These are phyloP conservation scores for Nematostella vectensis DNA, from an alignment of 92 coral and sea anemone species.

Conservation along the genomic window DNA sequence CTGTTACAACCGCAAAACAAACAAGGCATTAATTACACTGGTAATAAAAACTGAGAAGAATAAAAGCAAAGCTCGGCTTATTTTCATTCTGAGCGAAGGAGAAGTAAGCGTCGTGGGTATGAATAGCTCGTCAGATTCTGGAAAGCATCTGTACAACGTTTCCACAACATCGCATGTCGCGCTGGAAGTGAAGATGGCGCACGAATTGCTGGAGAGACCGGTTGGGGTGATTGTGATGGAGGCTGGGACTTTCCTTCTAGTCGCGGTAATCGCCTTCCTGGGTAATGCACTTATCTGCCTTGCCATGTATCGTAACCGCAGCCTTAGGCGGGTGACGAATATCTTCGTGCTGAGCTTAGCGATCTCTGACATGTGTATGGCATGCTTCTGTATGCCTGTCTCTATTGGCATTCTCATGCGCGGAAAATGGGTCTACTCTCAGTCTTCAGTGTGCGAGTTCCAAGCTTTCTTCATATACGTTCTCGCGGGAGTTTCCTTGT, in stretches of 20 bases:
- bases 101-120: neutral
- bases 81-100: no score
- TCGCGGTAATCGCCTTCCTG: constrained; percentile 5
- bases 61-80: no score
- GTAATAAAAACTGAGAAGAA: no score
- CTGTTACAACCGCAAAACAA: no score
- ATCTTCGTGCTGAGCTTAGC: constrained; percentile 26
- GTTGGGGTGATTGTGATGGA: constrained; percentile 4
- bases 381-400: constrained; percentile 32
- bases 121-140: no score
- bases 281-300: constrained; percentile 28
- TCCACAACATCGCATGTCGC: neutral
- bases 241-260: constrained; percentile 9
- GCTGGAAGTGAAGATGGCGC: constrained; percentile 10
- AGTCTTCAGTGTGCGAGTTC: constrained; percentile 14
- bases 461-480: constrained; percentile 32
- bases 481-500: constrained; percentile 21
- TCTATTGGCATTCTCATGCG: constrained; percentile 14
- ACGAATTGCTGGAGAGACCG: constrained; percentile 5
- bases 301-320: constrained; percentile 19
- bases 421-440: constrained; percentile 16
- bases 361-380: constrained; percentile 11
- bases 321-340: constrained; percentile 20
- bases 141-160: neutral
- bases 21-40: no score